A percentile compares a stretch with the other conserved stretches of the same genome.
Evolutionary conservation across 2,888 invertebrate species (phyloP).

Genomic region (Clepsis dumicolana): DNA sequence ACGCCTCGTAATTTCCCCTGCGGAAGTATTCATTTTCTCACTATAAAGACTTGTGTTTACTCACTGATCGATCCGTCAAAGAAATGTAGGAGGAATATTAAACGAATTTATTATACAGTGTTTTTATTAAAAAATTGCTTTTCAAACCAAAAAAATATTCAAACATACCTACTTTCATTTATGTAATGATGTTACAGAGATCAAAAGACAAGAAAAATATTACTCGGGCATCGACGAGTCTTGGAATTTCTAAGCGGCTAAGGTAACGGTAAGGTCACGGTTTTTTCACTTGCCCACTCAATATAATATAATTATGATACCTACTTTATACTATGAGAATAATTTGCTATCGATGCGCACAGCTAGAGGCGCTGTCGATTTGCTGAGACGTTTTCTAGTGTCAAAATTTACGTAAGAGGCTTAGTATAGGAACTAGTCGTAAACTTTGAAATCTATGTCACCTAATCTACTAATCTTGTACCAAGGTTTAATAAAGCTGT

Average conservation of each 20-base stretch:
- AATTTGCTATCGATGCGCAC: too few relatives aligned
- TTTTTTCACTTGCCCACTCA: too few relatives aligned
- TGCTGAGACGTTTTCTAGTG: too few relatives aligned
- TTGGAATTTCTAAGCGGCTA: neutral
- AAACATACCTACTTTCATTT: neutral
- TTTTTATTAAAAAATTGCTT: slow-evolving; percentile 2
- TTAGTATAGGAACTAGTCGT: too few relatives aligned
- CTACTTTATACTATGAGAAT: too few relatives aligned
- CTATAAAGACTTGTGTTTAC: slow-evolving; percentile 6
- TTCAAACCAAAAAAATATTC: neutral
- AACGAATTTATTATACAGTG: neutral
- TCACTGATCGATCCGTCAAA: neutral
- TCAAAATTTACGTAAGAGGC: too few relatives aligned
- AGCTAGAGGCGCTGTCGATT: too few relatives aligned
- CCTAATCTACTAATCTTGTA: too few relatives aligned
- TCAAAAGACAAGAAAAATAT: neutral
- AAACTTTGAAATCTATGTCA: too few relatives aligned
- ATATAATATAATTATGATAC: too few relatives aligned
- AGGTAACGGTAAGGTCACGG: too few relatives aligned
- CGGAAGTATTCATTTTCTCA: slow-evolving; percentile 7
- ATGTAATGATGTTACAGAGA: neutral
- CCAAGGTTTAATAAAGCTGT: too few relatives aligned
- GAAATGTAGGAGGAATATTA: neutral
- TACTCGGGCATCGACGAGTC: neutral
- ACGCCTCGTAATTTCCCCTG: slow-evolving; percentile 13